Evolutionary conservation across 2,797 vertebrate species (phyloP).

Genomic region (Hipposideros larvatus): DNA sequence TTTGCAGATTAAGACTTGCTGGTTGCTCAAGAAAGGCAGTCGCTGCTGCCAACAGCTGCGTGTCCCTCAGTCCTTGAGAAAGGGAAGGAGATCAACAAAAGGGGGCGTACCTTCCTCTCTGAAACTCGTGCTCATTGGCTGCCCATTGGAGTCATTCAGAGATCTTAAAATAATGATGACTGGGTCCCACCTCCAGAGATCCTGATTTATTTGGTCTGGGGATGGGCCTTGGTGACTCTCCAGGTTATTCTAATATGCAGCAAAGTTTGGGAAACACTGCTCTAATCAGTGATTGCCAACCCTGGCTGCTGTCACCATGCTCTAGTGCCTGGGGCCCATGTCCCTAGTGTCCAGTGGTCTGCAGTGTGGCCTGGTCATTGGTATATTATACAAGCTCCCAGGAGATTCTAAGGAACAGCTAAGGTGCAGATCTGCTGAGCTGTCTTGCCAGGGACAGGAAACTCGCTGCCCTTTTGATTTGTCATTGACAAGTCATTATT

Average conservation of each 20-base stretch:
- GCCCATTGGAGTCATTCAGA: background rate
- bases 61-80: background rate
- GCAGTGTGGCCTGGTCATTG: background rate
- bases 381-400: background rate
- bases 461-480: background rate
- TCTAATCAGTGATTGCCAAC: background rate
- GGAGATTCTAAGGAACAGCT: background rate
- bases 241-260: background rate
- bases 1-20: background rate
- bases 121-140: background rate
- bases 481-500: background rate
- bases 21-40: background rate
- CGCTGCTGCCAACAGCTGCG: background rate
- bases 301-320: background rate
- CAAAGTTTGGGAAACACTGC: background rate
- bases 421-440: background rate
- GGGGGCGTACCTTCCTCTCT: background rate
- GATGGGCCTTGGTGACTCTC: background rate
- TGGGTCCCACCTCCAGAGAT: background rate
- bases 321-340: rapidly evolving
- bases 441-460: background rate
- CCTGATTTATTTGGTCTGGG: background rate
- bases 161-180: background rate
- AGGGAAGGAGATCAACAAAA: background rate
- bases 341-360: background rate